Base-by-base conservation (phyloP, 2,797 vertebrate genomes). In the Callimico goeldii region DNA sequence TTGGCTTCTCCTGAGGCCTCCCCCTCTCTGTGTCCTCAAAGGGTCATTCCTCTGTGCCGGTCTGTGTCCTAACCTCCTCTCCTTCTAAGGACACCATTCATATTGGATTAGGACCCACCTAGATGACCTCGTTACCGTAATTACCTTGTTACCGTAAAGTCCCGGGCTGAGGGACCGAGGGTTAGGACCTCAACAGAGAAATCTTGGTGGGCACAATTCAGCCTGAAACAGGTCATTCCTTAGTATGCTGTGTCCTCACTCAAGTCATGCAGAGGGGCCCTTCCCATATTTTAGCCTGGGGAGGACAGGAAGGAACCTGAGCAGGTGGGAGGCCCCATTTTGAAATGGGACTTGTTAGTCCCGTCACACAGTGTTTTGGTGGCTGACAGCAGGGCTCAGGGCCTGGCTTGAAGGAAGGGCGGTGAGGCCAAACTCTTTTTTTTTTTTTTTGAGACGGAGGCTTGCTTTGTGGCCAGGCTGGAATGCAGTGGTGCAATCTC, bases 181-280 rank as follows among this genome's bases (percentile, higher is more conserved):
- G 4, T 3, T 19, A 19, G 61, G 83, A 9, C 3, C 14, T n/a
- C 30, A 50, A 0, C 58, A 22, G 24, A 67, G 8, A 46, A 52
- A 36, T 43, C 22, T 30, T 5, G 48, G 57, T 24, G 33, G 33
- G 43, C 48, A 24, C 30, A 26, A 4, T 26, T 43, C 76, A 80
- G n/a, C 64, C 48, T 1, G 0, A 14, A 30, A 72, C 5, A 11
- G 20, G 12, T 24, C 22, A 15, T 13, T 75, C 20, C 58, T 77
- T 39, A 13, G 33, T 7, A 30, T 24, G 7, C 55, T 26, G 36
- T 30, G 17, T 48, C 8, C 12, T 30, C 8, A 4, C 30, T n/a
- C 24, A 1, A 2, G 11, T 4, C 3, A 7, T 10, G 26, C 50
- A 24, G 24, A 33, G 1, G 4, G 64, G 13, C 4, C 30, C 15